Percentiles rank a stretch among this genome's conserved stretches.
These are phyloP conservation scores for Trachelus stipa DNA, from an alignment of 2,888 invertebrate species.

Conservation along the genomic window DNA sequence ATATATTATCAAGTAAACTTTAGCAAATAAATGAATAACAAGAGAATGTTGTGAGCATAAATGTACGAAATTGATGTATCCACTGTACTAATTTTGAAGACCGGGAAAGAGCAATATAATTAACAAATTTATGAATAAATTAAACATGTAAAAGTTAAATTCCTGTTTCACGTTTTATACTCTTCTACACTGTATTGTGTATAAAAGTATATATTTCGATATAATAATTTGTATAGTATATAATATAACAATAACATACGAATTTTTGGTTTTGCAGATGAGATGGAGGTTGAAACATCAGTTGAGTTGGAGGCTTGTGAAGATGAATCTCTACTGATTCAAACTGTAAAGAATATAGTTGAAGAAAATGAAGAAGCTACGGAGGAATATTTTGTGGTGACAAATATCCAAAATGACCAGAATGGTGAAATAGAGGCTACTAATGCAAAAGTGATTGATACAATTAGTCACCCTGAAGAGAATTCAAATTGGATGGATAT, in stretches of 20 bases:
- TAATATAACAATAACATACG: not conserved
- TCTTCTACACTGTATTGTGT: not conserved
- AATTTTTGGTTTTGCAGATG: slow-evolving; percentile 4
- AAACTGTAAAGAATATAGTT: slow-evolving; percentile 41
- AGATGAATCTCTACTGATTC: slow-evolving; percentile 35
- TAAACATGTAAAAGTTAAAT: not conserved
- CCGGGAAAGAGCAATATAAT: not conserved
- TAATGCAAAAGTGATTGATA: not conserved
- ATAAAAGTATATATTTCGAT: not conserved
- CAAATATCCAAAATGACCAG: slow-evolving; percentile 26
- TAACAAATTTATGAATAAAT: not conserved
- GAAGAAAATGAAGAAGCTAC: slow-evolving; percentile 32
- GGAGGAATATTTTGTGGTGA: slow-evolving; percentile 33
- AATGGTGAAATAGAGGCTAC: not conserved
- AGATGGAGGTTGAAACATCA: slow-evolving; percentile 40
- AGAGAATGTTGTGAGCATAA: not conserved
- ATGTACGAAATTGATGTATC: not conserved
- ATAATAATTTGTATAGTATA: not conserved
- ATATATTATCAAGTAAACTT: not conserved
- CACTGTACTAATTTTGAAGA: not conserved
- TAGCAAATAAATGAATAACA: not conserved
- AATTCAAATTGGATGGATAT: slow-evolving; percentile 43
- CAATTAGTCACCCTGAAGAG: not conserved
- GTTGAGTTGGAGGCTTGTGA: slow-evolving; percentile 37
- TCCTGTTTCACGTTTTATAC: not conserved